Evolutionary conservation across 1,140 invertebrate genomes (phyloP).

Genomic region (Conus betulinus): DNA sequence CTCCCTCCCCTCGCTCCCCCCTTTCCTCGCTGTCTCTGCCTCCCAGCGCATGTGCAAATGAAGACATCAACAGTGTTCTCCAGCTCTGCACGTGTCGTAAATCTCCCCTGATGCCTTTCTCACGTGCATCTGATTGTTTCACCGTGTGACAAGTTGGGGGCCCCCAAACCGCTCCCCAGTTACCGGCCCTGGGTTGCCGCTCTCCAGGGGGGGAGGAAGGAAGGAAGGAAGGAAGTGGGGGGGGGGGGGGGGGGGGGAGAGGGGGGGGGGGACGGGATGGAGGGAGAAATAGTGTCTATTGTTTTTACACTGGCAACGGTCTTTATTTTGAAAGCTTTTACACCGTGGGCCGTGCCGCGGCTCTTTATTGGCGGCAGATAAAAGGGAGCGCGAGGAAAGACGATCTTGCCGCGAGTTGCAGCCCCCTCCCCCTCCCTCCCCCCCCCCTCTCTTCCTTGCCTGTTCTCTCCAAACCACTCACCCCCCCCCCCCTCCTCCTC

Average conservation of each 20-base stretch:
- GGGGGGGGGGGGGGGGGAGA: background rate
- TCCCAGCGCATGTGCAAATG: slow-evolving; percentile 9
- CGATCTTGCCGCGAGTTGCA: no score
- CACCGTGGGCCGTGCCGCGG: background rate
- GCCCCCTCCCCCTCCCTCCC: no score
- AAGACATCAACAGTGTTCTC: slow-evolving; percentile 28
- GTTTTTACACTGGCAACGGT: slow-evolving; percentile 14
- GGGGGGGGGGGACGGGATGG: background rate
- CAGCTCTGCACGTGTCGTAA: slow-evolving; percentile 21
- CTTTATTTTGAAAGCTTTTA: slow-evolving; percentile 20
- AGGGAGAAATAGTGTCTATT: background rate
- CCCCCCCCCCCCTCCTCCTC: no score
- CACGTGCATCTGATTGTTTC: slow-evolving; percentile 29
- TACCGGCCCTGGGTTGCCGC: background rate
- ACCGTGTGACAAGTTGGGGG: slow-evolving; percentile 19
- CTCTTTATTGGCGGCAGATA: slow-evolving; percentile 17
- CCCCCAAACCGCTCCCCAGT: background rate
- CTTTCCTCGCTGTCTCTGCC: background rate
- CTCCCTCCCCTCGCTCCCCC: no score
- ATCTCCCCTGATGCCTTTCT: slow-evolving; percentile 32
- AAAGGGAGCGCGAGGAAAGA: background rate
- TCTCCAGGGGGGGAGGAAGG: background rate
- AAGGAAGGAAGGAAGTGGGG: no score
- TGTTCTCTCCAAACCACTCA: no score
- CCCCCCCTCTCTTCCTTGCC: no score